A percentile compares a stretch with the other conserved stretches of the same genome.
phyloP scores from a whole-genome alignment of 2,888 invertebrate genomes.

The Diaprepes abbreviatus region DNA sequence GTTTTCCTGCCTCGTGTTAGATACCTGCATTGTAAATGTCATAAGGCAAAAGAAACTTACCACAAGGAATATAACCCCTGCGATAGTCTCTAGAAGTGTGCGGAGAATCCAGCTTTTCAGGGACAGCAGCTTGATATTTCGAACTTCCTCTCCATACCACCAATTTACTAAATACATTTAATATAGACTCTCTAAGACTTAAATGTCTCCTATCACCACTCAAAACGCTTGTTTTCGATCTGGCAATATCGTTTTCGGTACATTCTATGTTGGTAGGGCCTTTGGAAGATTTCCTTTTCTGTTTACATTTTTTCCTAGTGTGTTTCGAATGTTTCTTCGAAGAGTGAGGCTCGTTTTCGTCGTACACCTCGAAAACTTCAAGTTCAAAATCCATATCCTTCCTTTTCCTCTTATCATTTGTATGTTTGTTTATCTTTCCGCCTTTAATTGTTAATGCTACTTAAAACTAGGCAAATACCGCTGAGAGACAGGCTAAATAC shows the following conservation, averaged over 20 bases:
- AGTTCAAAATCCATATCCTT: slow-evolving; percentile 68
- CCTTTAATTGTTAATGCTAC: slow-evolving; percentile 29
- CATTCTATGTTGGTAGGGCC: slow-evolving; percentile 55
- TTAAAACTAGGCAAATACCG: slow-evolving; percentile 22
- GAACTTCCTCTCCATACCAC: slow-evolving; percentile 69
- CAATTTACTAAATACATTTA: slow-evolving; percentile 67
- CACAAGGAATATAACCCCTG: slow-evolving; percentile 65
- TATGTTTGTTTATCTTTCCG: slow-evolving; percentile 37
- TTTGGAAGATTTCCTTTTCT: slow-evolving; percentile 61
- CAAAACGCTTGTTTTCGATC: slow-evolving; percentile 63
- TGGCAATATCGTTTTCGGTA: slow-evolving; percentile 60
- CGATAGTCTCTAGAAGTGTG: slow-evolving; percentile 65
- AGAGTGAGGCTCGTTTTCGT: slow-evolving; percentile 63
- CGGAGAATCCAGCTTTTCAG: slow-evolving; percentile 64
- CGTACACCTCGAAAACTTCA: slow-evolving; percentile 69
- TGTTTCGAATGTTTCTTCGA: slow-evolving; percentile 64
- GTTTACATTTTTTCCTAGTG: slow-evolving; percentile 67
- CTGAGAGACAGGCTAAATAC: neutral
- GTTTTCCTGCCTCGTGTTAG: too few species aligned
- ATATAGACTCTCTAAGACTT: slow-evolving; percentile 75
- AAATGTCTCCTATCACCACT: slow-evolving; percentile 65
- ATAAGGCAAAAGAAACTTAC: slow-evolving; percentile 59
- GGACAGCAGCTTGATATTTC: slow-evolving; percentile 64
- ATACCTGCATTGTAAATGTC: slow-evolving; percentile 34
- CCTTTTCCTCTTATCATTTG: slow-evolving; percentile 46